Evolutionary conservation across 2,113 vertebrate species (phyloP), one percentile per base, ranked within the genome.

Genomic region (Nymphicus hollandicus): DNA sequence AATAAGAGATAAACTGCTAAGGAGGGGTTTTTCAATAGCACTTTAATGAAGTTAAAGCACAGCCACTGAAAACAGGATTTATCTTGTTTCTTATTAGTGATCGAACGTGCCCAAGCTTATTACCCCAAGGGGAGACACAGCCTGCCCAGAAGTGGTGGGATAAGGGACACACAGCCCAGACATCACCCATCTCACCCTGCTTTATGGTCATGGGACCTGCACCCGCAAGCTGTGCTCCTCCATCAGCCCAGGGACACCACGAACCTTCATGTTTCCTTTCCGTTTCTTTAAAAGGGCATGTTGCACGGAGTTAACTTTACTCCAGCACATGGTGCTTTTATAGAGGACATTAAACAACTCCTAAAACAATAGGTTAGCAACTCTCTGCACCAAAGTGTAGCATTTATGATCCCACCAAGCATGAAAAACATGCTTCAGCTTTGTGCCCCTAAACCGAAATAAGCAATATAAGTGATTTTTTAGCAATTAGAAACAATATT

Each of bases 191-290:
- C 17, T 11, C 47, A 10, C 19, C 55, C 58, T 4, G 1, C 0
- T 18, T 61, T 5, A 39, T 0, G 0, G 19, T 12, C 4, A 0
- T 8, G 23, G 17, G 17, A 35, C 43, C 14, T 10, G 0, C 35
- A 24, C 1, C 13, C 39, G 5, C 64, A 24, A 3, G 12, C 52
- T 11, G 33, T 3, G 0, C 22, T n/a, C 22, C 53, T 3, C 1
- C 56, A n/a, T 5, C 68, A 41, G 3, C 35, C 56, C 17, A 0
- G 11, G 22, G 25, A 23, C 56, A 16, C 47, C 4, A 37, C 29
- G n/a, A 31, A 8, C 17, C n/a, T 14, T 16, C 23, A 1, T 7
- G 0, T 33, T 8, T 9, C 1, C 56, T 35, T 79, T 13, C 13
- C 33, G 18, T 16, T 72, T 12, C 33, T 86, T 55, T 29, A 46